Conservation (phyloP, 1,140 invertebrate species). For the Ips nitidus region DNA sequence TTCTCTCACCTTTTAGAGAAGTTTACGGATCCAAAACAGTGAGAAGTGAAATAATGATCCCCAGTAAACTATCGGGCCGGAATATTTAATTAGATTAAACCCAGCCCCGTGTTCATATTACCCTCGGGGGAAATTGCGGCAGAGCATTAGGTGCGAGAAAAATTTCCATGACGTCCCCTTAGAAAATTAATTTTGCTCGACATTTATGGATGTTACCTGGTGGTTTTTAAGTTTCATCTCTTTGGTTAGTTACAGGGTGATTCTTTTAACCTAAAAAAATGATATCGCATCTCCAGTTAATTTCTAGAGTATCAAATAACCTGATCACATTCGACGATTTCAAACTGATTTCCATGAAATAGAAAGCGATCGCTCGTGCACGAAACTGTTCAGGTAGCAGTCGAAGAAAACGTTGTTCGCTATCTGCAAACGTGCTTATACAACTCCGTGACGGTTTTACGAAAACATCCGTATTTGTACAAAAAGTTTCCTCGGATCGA, state of each 20-base stretch:
- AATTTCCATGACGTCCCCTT: slow-evolving; percentile 16
- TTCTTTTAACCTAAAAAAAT: neutral
- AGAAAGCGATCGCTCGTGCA: neutral
- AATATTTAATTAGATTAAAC: slow-evolving; percentile 29
- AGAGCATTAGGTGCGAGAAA: slow-evolving; percentile 20
- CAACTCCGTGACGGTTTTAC: neutral
- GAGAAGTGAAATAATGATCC: slow-evolving; percentile 3
- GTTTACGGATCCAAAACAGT: neutral
- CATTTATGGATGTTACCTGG: slow-evolving; percentile 14
- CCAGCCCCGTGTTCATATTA: slow-evolving; percentile 16
- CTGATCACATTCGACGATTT: neutral
- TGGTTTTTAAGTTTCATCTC: neutral
- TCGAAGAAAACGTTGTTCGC: neutral
- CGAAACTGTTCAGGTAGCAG: neutral
- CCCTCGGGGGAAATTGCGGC: slow-evolving; percentile 21
- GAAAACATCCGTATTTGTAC: neutral
- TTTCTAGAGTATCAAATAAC: neutral
- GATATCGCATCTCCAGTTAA: neutral
- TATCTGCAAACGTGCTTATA: neutral
- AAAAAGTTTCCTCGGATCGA: neutral
- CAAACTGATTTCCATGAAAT: neutral
- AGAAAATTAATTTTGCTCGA: slow-evolving; percentile 15
- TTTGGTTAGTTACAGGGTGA: neutral
- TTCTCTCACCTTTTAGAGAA: no score
- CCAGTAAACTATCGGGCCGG: slow-evolving; percentile 18